Evolutionary conservation across 1,140 invertebrate genomes (phyloP), one percentile per base, ranked within the genome.

Genomic region (Drosophila sucinea): DNA sequence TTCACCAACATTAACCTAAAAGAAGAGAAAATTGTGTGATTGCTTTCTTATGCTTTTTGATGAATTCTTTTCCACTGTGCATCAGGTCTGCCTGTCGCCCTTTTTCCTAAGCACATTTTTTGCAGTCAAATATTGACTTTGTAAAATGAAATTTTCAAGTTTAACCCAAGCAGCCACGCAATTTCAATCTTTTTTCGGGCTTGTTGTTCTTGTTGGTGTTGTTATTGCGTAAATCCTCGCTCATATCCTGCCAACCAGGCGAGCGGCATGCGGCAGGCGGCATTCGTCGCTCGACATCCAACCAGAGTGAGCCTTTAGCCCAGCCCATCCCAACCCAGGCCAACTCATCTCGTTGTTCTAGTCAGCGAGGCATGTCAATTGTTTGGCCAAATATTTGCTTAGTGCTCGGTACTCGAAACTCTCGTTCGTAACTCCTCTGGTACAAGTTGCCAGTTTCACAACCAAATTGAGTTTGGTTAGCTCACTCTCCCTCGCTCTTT

Each of bases 91-190:
- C 7, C 33, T 35, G 33, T 4, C 33, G 44, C 54, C 30, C 56
- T 58, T 35, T 58, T 25, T 17, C 56, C 56, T 23, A 35, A 35
- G 17, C 32, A 17, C 17, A 23, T 23, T 58, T 70, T 79, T 73
- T 68, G 63, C 44, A 27, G 51, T 70, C 77, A 90, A 90, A 90
- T 90, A 90, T 90, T 90, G 85, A 90, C 86, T 90, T 90, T 89
- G 82, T 86, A 76, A 90, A 90, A 90, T 90, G 85, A 90, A 90
- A 90, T 90, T 90, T 90, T 90, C 85, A 87, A 87, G 84, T 87
- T 87, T 87, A 86, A 87, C 83, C 83, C 83, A 86, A 86, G 77
- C 73, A 61, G 73, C 73, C 64, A 72, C 70, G 73, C 72, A 76
- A 72, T 72, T 72, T 67, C 35, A 54, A 57, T 41, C 60, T 30